phyloP scores from a whole-genome alignment of 2,113 vertebrate species.

The Balaeniceps rex region DNA sequence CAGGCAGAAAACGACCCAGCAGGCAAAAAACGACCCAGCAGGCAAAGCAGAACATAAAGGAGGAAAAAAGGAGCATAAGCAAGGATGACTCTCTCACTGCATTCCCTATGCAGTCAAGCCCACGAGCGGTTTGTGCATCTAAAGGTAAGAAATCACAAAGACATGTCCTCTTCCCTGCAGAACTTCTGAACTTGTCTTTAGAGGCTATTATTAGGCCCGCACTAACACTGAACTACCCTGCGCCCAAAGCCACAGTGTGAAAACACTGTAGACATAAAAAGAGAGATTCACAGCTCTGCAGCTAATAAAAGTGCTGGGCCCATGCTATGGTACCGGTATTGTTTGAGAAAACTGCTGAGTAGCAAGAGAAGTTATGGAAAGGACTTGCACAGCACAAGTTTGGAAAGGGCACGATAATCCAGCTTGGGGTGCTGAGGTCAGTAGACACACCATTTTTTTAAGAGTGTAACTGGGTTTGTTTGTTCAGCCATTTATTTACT shows the following conservation, averaged over 20 bases:
- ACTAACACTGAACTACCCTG: not conserved
- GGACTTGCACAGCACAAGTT: not conserved
- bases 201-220: not conserved
- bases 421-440: not conserved
- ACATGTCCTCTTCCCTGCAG: not conserved
- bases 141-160: not conserved
- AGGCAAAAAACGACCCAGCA: not conserved
- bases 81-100: not conserved
- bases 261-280: not conserved
- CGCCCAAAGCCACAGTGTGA: not conserved
- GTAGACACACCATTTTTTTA: not conserved
- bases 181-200: not conserved
- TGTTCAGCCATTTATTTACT: not conserved
- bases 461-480: not conserved
- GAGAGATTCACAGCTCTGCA: not conserved
- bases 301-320: not conserved
- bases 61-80: not conserved
- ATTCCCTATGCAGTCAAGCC: not conserved
- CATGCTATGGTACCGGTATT: not conserved
- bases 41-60: not conserved
- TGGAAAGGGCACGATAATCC: not conserved
- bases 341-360: not conserved
- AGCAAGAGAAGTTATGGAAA: not conserved
- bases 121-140: not conserved
- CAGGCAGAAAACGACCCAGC: not conserved